Evolutionary conservation across 1,140 invertebrate species (phyloP), one percentile per base, ranked within the genome.

Genomic region (Atta texana): DNA sequence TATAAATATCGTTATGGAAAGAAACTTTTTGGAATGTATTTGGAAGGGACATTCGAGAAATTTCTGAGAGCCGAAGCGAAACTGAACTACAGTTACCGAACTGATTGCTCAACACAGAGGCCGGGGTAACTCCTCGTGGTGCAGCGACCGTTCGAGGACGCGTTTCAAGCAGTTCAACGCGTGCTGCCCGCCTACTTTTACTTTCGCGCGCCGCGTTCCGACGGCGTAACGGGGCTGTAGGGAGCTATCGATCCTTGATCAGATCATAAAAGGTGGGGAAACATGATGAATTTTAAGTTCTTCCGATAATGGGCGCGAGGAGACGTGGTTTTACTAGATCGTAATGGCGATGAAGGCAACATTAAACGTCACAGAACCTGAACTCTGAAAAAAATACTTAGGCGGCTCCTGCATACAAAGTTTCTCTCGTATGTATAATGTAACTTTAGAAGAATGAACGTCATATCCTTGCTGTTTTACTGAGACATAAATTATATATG

Each of bases 131-230:
- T 89, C 89, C 91, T 91, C 91, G 91, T 92, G 92, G 94, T 94
- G 94, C 93, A 94, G 92, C 93, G 94, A 94, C 94, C 94, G 94
- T 93, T 94, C 94, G 94, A 95, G 94, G 94, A 95, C 94, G 94
- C 92, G 88, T 93, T 94, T 91, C 90, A 90, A 93, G 91, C 91
- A 90, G 90, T 92, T 91, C 89, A 87, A 81, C 90, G 92, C 87
- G 87, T 90, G 88, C 90, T 86, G 87, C 74, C 86, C 89, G 92
- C 92, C 92, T 93, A 94, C 92, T 92, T 92, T 93, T 93, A 93
- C 92, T 93, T 93, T 93, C 91, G 91, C 87, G 91, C 88, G 89
- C 88, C 76, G 59, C 59, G 89, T 72, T 61, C 88, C 80, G 61
- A 84, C 85, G 77, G 77, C 75, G 78, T 89, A 86, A 80, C 87